Conservation (phyloP, 2,888 invertebrate genomes). For the Ctena decussata region DNA sequence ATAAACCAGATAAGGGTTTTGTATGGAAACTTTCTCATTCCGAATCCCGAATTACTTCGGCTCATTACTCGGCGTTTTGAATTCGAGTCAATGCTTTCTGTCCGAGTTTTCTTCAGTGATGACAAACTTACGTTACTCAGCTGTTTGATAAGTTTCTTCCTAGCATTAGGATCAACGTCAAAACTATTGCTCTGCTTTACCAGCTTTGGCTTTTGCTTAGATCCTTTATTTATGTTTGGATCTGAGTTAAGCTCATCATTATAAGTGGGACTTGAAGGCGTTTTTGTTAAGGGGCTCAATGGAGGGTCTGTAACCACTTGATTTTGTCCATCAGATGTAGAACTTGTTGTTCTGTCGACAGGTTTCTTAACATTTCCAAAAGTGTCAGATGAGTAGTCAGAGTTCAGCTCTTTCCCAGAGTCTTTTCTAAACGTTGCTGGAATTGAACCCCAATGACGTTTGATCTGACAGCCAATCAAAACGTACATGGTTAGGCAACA, state of each 20-base stretch:
- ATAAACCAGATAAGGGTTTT: conserved; percentile 57
- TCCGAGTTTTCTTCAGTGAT: background rate
- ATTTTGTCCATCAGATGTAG: conserved; percentile 32
- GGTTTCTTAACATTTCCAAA: conserved; percentile 43
- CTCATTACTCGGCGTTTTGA: conserved; percentile 46
- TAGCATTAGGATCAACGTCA: conserved; percentile 16
- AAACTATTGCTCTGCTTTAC: conserved; percentile 35
- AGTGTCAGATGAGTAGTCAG: conserved; percentile 61
- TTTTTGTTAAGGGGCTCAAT: conserved; percentile 24
- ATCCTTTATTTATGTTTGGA: background rate
- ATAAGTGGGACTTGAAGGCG: background rate
- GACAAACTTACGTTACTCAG: conserved; percentile 37
- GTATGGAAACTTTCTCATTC: conserved; percentile 51
- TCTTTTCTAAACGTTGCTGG: conserved; percentile 57
- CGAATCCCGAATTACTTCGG: conserved; percentile 55
- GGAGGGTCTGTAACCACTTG: background rate
- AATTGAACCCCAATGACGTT: conserved; percentile 52
- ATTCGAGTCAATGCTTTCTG: conserved; percentile 12
- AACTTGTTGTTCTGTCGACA: conserved; percentile 36
- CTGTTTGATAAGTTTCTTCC: conserved; percentile 52
- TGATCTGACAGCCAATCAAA: conserved; percentile 55
- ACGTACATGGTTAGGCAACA: conserved; percentile 61
- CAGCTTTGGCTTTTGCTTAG: conserved; percentile 30
- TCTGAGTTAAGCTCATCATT: background rate
- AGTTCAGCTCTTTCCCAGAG: conserved; percentile 49